These are phyloP conservation scores for Amiota communis DNA, from an alignment of 2,888 invertebrate species.

Conservation along the genomic window DNA sequence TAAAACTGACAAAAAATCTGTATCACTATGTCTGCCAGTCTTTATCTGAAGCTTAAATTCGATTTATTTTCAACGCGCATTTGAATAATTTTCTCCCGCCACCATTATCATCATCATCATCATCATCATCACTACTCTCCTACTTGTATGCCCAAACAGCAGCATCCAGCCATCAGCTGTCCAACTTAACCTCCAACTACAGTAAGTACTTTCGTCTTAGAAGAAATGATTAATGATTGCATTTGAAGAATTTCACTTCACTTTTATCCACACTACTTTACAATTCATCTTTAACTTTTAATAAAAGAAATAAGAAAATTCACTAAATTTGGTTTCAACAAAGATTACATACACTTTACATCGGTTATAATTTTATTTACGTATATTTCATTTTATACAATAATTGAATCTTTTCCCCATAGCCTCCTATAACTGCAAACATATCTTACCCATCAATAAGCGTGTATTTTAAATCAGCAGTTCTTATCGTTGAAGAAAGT, in stretches of 20 bases:
- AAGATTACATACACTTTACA: background rate
- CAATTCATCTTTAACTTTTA: too few species aligned
- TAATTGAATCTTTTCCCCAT: too few species aligned
- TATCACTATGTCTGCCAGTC: background rate
- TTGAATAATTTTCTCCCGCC: background rate
- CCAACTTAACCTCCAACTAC: slow-evolving; percentile 41
- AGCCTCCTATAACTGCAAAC: too few species aligned
- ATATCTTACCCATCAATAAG: too few species aligned
- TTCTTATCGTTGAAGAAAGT: too few species aligned
- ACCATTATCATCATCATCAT: background rate
- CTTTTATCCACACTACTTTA: background rate
- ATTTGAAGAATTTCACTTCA: slow-evolving; percentile 55
- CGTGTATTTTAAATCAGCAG: too few species aligned
- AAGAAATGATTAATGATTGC: slow-evolving; percentile 60
- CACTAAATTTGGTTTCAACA: background rate
- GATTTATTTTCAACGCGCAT: slow-evolving; percentile 25
- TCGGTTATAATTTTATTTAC: too few species aligned
- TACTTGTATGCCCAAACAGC: background rate
- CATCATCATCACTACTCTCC: background rate
- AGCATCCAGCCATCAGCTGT: slow-evolving; percentile 31
- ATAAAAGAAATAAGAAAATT: background rate
- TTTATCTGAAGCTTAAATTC: slow-evolving; percentile 21
- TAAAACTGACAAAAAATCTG: background rate
- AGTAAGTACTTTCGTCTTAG: too few species aligned
- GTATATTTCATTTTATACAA: too few species aligned